These are phyloP conservation scores for Enhydra lutris DNA, from an alignment of 2,113 vertebrate genomes.

Conservation along the genomic window DNA sequence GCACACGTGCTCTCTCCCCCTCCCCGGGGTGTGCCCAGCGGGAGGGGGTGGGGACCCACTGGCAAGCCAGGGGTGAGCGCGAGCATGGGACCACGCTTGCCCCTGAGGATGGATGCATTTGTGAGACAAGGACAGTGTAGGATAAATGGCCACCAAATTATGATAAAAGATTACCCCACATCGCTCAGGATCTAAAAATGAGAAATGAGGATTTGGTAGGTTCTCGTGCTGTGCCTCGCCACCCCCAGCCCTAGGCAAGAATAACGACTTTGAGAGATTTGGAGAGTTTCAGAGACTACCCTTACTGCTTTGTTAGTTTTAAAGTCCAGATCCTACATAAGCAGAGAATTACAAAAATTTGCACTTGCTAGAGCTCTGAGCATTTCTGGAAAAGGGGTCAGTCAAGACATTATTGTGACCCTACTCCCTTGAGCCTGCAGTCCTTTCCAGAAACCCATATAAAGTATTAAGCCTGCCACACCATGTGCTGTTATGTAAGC, in stretches of 20 bases:
- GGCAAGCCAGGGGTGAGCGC: not conserved
- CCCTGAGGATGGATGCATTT: not conserved
- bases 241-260: not conserved
- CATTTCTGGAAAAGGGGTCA: not conserved
- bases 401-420: not conserved
- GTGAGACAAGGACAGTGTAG: not conserved
- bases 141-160: not conserved
- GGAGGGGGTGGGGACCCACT: not conserved
- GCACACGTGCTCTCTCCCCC: not conserved
- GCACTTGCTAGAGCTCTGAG: not conserved
- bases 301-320: not conserved
- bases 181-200: not conserved
- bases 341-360: not conserved
- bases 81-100: not conserved
- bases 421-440: not conserved
- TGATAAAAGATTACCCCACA: not conserved
- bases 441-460: constrained; percentile 28
- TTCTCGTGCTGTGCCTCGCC: rapidly evolving
- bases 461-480: not conserved
- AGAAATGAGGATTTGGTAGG: not conserved
- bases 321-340: not conserved
- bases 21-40: not conserved
- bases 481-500: constrained; percentile 75
- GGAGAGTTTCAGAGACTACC: not conserved
- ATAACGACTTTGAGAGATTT: not conserved